Conservation (phyloP, 2,888 invertebrate genomes). For the Papilio protenor region DNA sequence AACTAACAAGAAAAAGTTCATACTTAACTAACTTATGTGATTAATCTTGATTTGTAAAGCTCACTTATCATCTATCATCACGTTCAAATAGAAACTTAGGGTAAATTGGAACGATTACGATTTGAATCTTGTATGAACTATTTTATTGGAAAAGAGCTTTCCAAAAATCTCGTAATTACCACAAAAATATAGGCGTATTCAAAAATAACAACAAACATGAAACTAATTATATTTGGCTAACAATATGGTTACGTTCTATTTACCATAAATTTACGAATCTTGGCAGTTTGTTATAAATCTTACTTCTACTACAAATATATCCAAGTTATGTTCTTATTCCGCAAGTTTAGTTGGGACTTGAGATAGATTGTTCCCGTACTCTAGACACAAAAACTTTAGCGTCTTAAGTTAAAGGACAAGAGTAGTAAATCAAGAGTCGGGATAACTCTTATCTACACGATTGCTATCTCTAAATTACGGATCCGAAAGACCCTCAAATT, state of each 20-base stretch:
- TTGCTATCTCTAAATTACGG: conserved; percentile 74
- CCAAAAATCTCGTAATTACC: too few species aligned
- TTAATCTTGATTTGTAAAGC: neutral
- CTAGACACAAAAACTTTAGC: conserved; percentile 73
- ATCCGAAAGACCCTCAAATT: conserved; percentile 59
- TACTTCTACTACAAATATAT: conserved; percentile 36
- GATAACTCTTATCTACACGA: conserved; percentile 68
- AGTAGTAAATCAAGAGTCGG: conserved; percentile 71
- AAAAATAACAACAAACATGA: too few species aligned
- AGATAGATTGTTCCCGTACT: conserved; percentile 71
- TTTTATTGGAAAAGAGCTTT: too few species aligned
- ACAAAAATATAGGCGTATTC: too few species aligned
- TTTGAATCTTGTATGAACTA: neutral
- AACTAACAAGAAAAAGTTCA: neutral
- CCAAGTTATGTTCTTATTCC: conserved; percentile 37
- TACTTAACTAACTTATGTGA: neutral
- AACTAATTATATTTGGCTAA: neutral
- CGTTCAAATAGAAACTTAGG: neutral
- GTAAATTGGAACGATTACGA: neutral
- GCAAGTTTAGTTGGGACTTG: conserved; percentile 59
- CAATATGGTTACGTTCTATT: neutral
- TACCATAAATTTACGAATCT: neutral
- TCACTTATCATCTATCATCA: neutral
- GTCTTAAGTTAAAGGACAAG: conserved; percentile 73
- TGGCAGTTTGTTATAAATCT: neutral